phyloP scores from a whole-genome alignment of 2,888 invertebrate species.

The Volucella inanis region DNA sequence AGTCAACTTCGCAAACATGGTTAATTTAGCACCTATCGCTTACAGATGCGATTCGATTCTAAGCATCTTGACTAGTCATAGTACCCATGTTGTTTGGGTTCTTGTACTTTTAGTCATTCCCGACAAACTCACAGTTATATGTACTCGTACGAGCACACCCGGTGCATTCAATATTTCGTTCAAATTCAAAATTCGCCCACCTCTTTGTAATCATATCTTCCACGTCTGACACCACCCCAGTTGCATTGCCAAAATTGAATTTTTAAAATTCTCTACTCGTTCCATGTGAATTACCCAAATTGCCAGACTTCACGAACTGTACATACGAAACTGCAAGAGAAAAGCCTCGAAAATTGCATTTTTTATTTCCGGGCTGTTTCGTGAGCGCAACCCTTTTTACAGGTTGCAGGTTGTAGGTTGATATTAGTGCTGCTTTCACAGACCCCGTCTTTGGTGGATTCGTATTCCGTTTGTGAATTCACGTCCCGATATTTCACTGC shows the following conservation, averaged over 20 bases:
- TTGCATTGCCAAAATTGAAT: conserved; percentile 14
- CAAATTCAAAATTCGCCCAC: no score
- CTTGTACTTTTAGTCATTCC: no score
- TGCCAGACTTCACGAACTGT: conserved; percentile 58
- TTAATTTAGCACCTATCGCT: no score
- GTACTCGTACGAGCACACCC: no score
- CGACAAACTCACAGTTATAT: no score
- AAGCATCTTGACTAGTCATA: no score
- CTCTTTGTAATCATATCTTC: no score
- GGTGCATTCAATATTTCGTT: no score
- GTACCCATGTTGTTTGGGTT: no score
- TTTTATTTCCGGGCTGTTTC: conserved; percentile 64
- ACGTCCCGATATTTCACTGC: conserved; percentile 24
- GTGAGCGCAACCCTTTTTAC: conserved; percentile 38
- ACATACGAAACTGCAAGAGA: not conserved
- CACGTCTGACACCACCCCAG: no score
- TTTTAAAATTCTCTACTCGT: conserved; percentile 29
- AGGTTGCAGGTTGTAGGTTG: not conserved
- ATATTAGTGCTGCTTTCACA: not conserved
- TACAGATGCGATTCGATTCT: no score
- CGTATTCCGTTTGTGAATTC: conserved; percentile 49
- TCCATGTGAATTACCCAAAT: conserved; percentile 43
- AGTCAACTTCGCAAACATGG: no score
- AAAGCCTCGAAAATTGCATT: conserved; percentile 69
- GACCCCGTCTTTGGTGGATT: not conserved